phyloP scores from a whole-genome alignment of 1,140 invertebrate genomes.

The Drosophila obscura region DNA sequence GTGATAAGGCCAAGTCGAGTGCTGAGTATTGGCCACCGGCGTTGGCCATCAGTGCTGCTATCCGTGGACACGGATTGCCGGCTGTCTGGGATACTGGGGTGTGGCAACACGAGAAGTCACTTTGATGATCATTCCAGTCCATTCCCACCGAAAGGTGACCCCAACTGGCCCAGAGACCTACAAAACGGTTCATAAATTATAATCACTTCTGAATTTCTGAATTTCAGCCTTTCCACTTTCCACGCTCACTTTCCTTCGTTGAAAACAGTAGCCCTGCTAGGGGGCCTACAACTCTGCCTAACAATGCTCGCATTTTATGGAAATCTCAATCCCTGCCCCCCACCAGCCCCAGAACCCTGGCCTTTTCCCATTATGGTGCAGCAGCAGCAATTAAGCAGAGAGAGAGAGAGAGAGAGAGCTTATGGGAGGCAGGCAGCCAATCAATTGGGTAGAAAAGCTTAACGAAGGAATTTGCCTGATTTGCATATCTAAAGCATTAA shows the following conservation, averaged over 20 bases:
- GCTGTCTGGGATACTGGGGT: slow-evolving; percentile 41
- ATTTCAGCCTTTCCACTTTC: slow-evolving; percentile 45
- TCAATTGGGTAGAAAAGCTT: slow-evolving; percentile 4
- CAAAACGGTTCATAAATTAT: slow-evolving; percentile 39
- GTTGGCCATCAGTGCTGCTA: slow-evolving; percentile 39
- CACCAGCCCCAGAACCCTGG: not conserved
- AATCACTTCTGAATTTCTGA: slow-evolving; percentile 1
- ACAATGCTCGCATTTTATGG: slow-evolving; percentile 62
- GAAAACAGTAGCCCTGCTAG: slow-evolving; percentile 38
- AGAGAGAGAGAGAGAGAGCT: not conserved
- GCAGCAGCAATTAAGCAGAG: slow-evolving; percentile 65
- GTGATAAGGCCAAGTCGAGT: slow-evolving; percentile 43
- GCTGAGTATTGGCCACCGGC: slow-evolving; percentile 51
- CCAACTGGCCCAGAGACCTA: slow-evolving; percentile 50
- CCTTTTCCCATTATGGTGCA: slow-evolving; percentile 14
- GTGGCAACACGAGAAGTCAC: slow-evolving; percentile 64
- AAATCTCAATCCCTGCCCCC: slow-evolving; percentile 29
- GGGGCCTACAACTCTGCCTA: slow-evolving; percentile 13
- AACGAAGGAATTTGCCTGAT: slow-evolving; percentile 50
- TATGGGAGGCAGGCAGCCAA: slow-evolving; percentile 20
- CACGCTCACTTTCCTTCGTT: slow-evolving; percentile 67
- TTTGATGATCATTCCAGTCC: slow-evolving; percentile 36
- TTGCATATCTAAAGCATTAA: slow-evolving; percentile 79
- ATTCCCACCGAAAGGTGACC: slow-evolving; percentile 30
- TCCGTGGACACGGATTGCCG: slow-evolving; percentile 32